Base-by-base conservation (phyloP, 1,140 invertebrate genomes). In the Tyrophagus putrescentiae region DNA sequence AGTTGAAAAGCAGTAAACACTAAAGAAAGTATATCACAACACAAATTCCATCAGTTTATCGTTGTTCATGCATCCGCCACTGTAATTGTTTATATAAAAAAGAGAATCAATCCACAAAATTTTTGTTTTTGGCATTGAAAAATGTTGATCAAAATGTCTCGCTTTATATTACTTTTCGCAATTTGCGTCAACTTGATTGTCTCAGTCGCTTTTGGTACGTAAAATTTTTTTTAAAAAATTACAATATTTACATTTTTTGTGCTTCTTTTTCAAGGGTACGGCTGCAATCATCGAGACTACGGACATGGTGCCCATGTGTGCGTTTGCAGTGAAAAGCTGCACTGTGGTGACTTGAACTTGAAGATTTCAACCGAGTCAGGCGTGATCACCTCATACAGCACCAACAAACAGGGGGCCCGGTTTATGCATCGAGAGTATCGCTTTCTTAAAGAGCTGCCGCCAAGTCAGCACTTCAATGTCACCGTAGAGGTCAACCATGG, bases 311-410 rank as follows among this genome's bases (percentile, higher is more conserved):
- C 75, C 4, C 69, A 80, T 41, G 85, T 92, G 0, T 93, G 89
- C 68, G 84, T 89, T 7, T 93, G 88, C 68, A 85, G 88, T 67
- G 73, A 81, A 0, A 81, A 28, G 25, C 6, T 7, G 18, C 32
- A 13, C 3, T 54, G 52, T 13, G 52, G 39, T 13, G 25, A 13
- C 5, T 54, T 54, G 11, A 16, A 42, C 18, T 2, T 7, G 33
- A 16, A 16, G 16, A 16, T n/a, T 1, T 11, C 11, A 11, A 59
- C 36, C 21, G 5, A n/a, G 16, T 1, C 4, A 1, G 57, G 41
- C 16, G 21, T 44, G n/a, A 31, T 59, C 5, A 42, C 9, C 5
- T 9, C n/a, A 28, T 59, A 25, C 29, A 28, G 9, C 18, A 5
- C 57, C 9, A 59, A 31, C 16, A 9, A 25, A 18, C 1, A 31